A percentile compares a stretch with the other conserved stretches of the same genome.
Evolutionary conservation across 1,140 invertebrate species (phyloP).

Genomic region (Schlechtendalia chinensis): DNA sequence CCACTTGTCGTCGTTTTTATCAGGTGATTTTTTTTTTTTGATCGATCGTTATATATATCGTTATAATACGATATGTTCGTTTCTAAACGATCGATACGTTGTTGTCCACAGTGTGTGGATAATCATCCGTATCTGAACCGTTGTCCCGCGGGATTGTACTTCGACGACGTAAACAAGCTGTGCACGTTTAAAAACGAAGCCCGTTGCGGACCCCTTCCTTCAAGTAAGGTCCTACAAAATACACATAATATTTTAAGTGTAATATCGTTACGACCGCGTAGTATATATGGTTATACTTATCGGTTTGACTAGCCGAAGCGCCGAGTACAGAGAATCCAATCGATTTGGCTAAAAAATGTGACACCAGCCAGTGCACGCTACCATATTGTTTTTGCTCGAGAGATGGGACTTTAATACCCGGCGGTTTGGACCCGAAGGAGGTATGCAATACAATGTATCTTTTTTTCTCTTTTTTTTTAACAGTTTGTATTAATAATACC

Average conservation of each 20-base stretch:
- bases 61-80: background rate
- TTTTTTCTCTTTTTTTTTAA: too few species aligned
- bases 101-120: conserved; percentile 72
- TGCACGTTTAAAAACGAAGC: conserved; percentile 89
- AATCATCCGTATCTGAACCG: conserved; percentile 80
- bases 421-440: conserved; percentile 74
- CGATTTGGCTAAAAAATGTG: conserved; percentile 76
- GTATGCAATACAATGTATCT: conserved; percentile 59
- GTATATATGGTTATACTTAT: too few species aligned
- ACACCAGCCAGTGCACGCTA: conserved; percentile 71
- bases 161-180: conserved; percentile 85
- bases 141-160: conserved; percentile 84
- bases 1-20: conserved; percentile 82
- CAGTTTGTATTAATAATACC: background rate
- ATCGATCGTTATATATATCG: too few species aligned
- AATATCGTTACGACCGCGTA: too few species aligned
- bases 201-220: conserved; percentile 81
- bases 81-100: conserved; percentile 43
- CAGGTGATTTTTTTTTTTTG: conserved; percentile 65
- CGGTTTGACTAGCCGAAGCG: conserved; percentile 64
- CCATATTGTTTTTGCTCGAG: conserved; percentile 93
- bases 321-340: conserved; percentile 75
- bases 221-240: conserved; percentile 64
- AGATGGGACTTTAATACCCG: conserved; percentile 84
- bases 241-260: background rate